Conservation (phyloP, 2,888 invertebrate genomes). For the Alloscopus bannaensis region DNA sequence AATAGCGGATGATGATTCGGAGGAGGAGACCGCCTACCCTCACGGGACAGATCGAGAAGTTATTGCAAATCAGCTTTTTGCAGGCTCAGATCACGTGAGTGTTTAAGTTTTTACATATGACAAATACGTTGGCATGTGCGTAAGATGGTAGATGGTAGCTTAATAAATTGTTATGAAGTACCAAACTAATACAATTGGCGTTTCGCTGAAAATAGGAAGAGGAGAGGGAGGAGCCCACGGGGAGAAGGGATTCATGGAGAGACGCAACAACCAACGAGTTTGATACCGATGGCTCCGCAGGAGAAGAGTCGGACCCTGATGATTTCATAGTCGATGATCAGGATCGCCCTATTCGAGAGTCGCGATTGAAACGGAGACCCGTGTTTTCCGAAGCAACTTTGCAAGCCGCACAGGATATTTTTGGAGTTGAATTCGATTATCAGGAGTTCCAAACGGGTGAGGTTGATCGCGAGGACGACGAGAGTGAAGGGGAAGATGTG, state of each 20-base stretch:
- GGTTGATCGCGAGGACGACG: constrained; percentile 89
- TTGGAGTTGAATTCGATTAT: constrained; percentile 98
- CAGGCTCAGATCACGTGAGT: constrained; percentile 89
- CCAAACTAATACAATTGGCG: no score
- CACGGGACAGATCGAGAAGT: constrained; percentile 87
- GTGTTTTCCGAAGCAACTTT: constrained; percentile 93
- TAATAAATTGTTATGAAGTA: no score
- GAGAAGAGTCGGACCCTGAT: constrained; percentile 90
- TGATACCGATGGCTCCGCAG: constrained; percentile 86
- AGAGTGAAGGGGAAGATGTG: constrained; percentile 85
- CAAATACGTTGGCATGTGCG: no score
- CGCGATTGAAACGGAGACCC: constrained; percentile 86
- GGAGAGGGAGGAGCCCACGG: no score
- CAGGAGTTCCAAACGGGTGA: constrained; percentile 92
- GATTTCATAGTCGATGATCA: constrained; percentile 99
- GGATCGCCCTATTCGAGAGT: constrained; percentile 89
- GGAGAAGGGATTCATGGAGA: constrained; percentile 27
- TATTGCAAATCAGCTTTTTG: constrained; percentile 92
- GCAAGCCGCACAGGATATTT: constrained; percentile 99
- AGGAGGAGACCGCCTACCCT: constrained; percentile 87
- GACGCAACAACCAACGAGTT: constrained; percentile 77
- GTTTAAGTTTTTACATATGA: neutral
- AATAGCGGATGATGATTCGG: constrained; percentile 93
- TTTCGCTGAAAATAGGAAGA: constrained; percentile 80
- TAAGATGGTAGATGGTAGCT: no score